Evolutionary conservation across 2,888 invertebrate species (phyloP), one percentile per base, ranked within the genome.

Genomic region (Horisme vitalbata): DNA sequence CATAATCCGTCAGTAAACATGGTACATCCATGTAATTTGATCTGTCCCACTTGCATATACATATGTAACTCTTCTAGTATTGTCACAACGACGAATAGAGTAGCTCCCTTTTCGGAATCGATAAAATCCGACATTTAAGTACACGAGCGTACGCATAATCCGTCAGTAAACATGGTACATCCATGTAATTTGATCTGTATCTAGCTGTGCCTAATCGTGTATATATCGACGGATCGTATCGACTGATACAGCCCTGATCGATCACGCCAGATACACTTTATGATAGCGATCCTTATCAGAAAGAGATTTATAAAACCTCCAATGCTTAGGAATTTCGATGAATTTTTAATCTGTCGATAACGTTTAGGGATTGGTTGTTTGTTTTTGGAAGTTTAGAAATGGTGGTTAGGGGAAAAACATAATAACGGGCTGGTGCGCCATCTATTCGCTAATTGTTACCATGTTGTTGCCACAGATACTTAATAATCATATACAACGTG

Each of bases 231-330:
- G 78, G 76, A 79, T 81, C 77, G 79, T 75, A 47, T 68, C 71
- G 85, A 86, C 81, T 85, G 67, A 64, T 44, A n/a, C n/a, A 51
- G 50, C 54, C 60, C 76, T 86, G 85, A 86, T 86, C 83, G 84
- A 87, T 86, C 76, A 72, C 74, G 67, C 59, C 41, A 62, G 81
- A 83, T 84, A 80, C 67, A 66, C 61, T 65, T 65, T 64, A 57
- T 67, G 86, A 86, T 87, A 82, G 69, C 59, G 68, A 76, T 79
- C 64, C 55, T 79, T 83, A 84, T 85, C 82, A 61, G 48, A 57
- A 64, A 63, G 63, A 76, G 78, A 78, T 79, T 78, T 77, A 75
- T 71, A 75, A 18, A 68, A 65, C 65, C 61, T 64, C 63, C 60
- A 45, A 54, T 39, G 59, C 51, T 63, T 61, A 61, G 61, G 59